Base-by-base conservation (phyloP, 2,888 invertebrate genomes). In the Drosophila neoperkinsi region DNA sequence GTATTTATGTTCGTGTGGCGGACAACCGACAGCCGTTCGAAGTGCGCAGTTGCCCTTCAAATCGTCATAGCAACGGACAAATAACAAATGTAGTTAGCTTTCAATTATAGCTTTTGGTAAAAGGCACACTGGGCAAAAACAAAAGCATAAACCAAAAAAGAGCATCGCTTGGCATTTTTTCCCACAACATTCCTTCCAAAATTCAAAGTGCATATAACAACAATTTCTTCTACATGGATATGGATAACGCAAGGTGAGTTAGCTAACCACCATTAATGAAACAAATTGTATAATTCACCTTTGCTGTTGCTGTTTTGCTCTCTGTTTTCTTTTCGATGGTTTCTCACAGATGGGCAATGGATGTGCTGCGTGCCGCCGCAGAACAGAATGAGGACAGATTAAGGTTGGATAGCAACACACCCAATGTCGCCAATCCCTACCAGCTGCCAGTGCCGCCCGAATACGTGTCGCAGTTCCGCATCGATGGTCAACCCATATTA, bases 401-500 rank as follows among this genome's bases (percentile, higher is more conserved):
- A 38, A 30, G 10, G 36, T 25, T 64, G 34, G 21, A 43, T 10
- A 60, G 52, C 41, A 55, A 49, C 63, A 68, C 50, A 33, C 53
- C 65, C 25, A 55, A 34, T 51, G 31, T 36, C 51, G 21, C 34
- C 51, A 36, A 66, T 43, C 13, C 69, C 55, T n/a, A n/a, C 38
- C 18, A 49, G 28, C 36, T 33, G 18, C 33, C 50, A 28, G 33
- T 18, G 34, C 52, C 57, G 11, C 34, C 63, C 1, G 57, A 69
- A 25, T 79, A 51, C 51, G 77, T 79, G 33, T 79, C 78, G 11
- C 65, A 91, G 78, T 93, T 93, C 77, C 90, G 90, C 90, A 90
- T 93, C 86, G 88, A 91, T 84, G 92, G 92, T n/a, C 88, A 91
- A 59, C 91, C 92, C 46, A 93, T 93, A 72, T 71, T 93, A 70